Base-by-base conservation (phyloP, 2,797 vertebrate genomes). In the Sarcoramphus papa region DNA sequence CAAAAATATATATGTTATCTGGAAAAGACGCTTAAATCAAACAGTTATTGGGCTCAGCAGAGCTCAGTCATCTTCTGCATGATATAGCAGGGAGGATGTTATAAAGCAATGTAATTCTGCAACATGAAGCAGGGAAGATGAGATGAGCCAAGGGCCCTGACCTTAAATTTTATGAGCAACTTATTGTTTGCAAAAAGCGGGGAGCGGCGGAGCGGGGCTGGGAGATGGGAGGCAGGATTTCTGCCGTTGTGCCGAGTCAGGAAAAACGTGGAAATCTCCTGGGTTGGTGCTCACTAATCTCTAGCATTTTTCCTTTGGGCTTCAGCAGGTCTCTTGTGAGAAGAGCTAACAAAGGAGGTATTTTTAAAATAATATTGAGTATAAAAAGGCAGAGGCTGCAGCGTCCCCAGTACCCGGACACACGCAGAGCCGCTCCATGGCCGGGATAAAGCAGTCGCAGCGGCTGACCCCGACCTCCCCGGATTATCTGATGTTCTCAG, bases 401-500 rank as follows among this genome's bases (percentile, higher is more conserved):
- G 37, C 9, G 4, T 83, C 63, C 48, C 53, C 25, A 9, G 75
- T 50, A 41, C 78, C 59, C 17, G 20, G 83, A 78, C 90, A 57
- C 90, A 88, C 0, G 56, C 90, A 72, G 90, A 78, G 92, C 88
- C 64, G 77, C 65, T 88, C 47, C 9, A 2, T 2, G 47, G 88
- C 81, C 6, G 22, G 91, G 84, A 91, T 95, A 88, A 95, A 95
- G 85, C 90, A 85, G 69, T 68, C 73, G 54, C 92, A 98, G 95
- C 67, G 85, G 97, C 97, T 96, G 97, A 97, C 97, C 97, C 97
- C 28, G 96, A 98, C 98, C 98, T 99, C 98, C 98, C 98, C 19
- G 96, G 96, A 98, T 98, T 98, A 98, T 98, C 98, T 98, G 98
- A 98, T 99, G 98, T 98, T 98, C 98, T 98, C 98, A 98, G 98